phyloP scores from a whole-genome alignment of 2,888 invertebrate genomes.

The Caenorhabditis afra region DNA sequence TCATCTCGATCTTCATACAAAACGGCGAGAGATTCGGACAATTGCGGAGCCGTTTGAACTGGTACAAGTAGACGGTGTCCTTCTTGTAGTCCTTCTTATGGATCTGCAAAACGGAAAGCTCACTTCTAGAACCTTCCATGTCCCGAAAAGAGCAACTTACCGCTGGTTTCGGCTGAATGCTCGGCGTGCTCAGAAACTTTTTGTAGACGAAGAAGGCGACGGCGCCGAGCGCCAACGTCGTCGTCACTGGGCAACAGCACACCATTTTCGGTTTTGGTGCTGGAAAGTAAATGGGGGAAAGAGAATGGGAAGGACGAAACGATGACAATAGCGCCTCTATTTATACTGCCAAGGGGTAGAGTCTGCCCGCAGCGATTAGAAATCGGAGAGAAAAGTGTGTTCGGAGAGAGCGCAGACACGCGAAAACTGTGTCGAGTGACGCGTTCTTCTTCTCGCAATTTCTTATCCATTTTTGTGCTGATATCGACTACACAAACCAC shows the following conservation, averaged over 20 bases:
- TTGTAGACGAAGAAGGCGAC: slow-evolving; percentile 51
- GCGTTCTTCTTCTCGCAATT: too few species aligned
- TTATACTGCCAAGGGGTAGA: too few species aligned
- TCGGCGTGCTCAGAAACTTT: slow-evolving; percentile 39
- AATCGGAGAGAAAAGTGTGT: too few species aligned
- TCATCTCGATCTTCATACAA: slow-evolving; percentile 77
- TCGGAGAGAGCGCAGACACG: too few species aligned
- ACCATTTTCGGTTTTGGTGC: slow-evolving; percentile 20
- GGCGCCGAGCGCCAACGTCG: slow-evolving; percentile 27
- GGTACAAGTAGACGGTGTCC: slow-evolving; percentile 77
- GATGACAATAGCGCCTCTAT: too few species aligned
- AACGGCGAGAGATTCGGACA: slow-evolving; percentile 77
- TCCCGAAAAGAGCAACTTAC: background rate
- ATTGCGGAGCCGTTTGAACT: slow-evolving; percentile 72
- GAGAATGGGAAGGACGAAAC: background rate
- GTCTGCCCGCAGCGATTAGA: too few species aligned
- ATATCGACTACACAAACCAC: too few species aligned
- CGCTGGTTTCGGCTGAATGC: slow-evolving; percentile 39
- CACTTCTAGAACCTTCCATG: too few species aligned
- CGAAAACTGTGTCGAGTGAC: too few species aligned
- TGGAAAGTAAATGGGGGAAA: background rate
- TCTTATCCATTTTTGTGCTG: too few species aligned
- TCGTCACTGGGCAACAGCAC: slow-evolving; percentile 52
- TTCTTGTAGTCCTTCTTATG: slow-evolving; percentile 64
- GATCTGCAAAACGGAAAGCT: slow-evolving; percentile 29